Evolutionary conservation across 1,140 invertebrate species (phyloP).

Genomic region (Drosophila lacertosa): DNA sequence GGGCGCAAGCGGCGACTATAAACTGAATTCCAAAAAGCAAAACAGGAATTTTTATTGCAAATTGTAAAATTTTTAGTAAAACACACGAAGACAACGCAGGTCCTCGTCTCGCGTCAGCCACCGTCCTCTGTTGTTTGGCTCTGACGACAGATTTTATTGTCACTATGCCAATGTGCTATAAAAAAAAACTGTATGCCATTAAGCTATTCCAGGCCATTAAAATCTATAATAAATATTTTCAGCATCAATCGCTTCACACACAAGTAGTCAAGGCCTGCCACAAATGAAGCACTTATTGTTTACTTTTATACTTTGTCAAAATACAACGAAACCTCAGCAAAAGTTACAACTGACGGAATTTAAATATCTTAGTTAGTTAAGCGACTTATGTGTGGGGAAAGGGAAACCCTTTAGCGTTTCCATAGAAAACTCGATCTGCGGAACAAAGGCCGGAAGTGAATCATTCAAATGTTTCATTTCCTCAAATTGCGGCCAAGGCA

Average conservation of each 20-base stretch:
- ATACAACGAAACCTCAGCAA: neutral
- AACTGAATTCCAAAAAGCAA: slow-evolving; percentile 79
- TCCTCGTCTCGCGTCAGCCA: neutral
- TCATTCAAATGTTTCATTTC: slow-evolving; percentile 80
- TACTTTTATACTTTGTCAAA: slow-evolving; percentile 2
- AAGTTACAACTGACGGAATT: slow-evolving; percentile 26
- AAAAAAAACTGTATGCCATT: slow-evolving; percentile 33
- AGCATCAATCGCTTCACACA: slow-evolving; percentile 13
- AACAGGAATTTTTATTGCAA: slow-evolving; percentile 82
- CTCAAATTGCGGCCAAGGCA: slow-evolving; percentile 58
- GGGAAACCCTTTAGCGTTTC: slow-evolving; percentile 45
- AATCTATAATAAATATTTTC: slow-evolving; percentile 51
- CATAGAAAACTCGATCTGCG: neutral
- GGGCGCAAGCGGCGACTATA: slow-evolving; percentile 19
- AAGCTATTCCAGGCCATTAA: slow-evolving; percentile 28
- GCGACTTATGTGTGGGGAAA: slow-evolving; percentile 41
- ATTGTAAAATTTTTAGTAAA: slow-evolving; percentile 79
- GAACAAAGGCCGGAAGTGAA: slow-evolving; percentile 65
- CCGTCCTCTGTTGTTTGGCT: slow-evolving; percentile 39
- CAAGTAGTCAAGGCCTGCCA: neutral
- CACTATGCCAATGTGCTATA: slow-evolving; percentile 55
- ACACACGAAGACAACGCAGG: slow-evolving; percentile 37
- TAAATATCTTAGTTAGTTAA: slow-evolving; percentile 61
- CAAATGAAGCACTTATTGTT: slow-evolving; percentile 6
- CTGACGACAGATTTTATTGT: slow-evolving; percentile 66